Percentiles rank a stretch among this genome's conserved stretches.
These are phyloP conservation scores for Fratercula arctica DNA, from an alignment of 2,797 vertebrate species.

Conservation along the genomic window DNA sequence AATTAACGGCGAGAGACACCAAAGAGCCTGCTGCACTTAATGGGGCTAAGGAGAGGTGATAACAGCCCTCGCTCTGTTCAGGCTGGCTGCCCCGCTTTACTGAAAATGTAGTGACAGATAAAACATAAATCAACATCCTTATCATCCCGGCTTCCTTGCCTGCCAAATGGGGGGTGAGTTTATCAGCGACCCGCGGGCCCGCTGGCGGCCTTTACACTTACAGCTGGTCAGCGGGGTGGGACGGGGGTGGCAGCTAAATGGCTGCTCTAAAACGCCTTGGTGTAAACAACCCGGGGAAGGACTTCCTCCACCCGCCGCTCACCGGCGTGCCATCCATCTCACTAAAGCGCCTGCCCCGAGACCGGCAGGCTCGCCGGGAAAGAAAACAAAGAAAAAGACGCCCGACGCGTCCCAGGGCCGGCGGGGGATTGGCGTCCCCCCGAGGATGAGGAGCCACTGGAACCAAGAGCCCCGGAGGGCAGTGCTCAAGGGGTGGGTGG, in stretches of 20 bases:
- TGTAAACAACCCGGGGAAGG: conserved; percentile 75
- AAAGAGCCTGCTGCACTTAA: conserved; percentile 75
- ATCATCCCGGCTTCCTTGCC: conserved; percentile 78
- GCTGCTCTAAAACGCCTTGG: conserved; percentile 78
- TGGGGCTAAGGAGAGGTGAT: conserved; percentile 75
- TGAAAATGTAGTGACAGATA: conserved; percentile 82
- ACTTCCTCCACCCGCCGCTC: conserved; percentile 80
- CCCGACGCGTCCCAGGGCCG: background rate
- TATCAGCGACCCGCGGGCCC: conserved; percentile 74
- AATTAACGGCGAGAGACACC: conserved; percentile 56
- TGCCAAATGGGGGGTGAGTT: conserved; percentile 79
- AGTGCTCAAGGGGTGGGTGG: background rate
- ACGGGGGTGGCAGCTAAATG: conserved; percentile 74
- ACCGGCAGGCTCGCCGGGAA: conserved; percentile 52
- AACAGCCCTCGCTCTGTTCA: conserved; percentile 73
- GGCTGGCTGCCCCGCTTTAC: conserved; percentile 76
- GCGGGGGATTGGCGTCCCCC: background rate
- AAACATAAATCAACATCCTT: conserved; percentile 83
- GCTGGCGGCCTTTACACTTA: conserved; percentile 67
- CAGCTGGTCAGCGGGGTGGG: conserved; percentile 52
- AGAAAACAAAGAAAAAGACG: conserved; percentile 78
- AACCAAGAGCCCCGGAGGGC: background rate
- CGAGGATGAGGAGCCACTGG: background rate
- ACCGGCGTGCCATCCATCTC: conserved; percentile 76
- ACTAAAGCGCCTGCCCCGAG: conserved; percentile 75